Conservation (phyloP, 2,797 vertebrate species). For the Garrulus glandarius region DNA sequence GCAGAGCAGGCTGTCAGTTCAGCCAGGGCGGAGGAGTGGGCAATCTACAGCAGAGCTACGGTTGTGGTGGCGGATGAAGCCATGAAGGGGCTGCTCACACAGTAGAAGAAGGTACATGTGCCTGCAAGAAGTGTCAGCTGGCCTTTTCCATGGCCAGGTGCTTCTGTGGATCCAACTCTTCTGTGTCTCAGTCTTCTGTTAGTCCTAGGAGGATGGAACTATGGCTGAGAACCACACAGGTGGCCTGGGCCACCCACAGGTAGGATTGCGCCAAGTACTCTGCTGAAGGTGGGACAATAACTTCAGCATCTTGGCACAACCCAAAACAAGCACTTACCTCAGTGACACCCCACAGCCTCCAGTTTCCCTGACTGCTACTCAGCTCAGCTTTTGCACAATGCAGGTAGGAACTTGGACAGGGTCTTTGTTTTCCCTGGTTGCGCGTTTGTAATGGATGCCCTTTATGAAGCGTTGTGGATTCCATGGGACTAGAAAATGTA, state of each 20-base stretch:
- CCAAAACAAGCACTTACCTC: not conserved
- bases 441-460: not conserved
- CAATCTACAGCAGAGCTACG: not conserved
- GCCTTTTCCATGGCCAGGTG: not conserved
- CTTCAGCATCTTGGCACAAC: not conserved
- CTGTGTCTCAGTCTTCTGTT: not conserved
- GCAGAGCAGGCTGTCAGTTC: not conserved
- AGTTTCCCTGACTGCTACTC: not conserved
- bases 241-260: not conserved
- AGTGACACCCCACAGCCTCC: not conserved
- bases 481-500: conserved; percentile 10
- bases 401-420: not conserved
- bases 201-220: not conserved
- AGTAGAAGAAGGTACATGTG: not conserved
- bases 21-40: not conserved
- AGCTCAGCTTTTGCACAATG: not conserved
- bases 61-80: not conserved
- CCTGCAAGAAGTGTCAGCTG: not conserved
- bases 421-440: not conserved
- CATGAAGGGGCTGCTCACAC: not conserved
- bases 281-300: not conserved
- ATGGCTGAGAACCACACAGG: not conserved
- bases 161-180: not conserved
- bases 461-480: not conserved
- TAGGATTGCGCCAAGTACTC: not conserved